These are phyloP conservation scores for Strongylocentrotus purpuratus DNA, from an alignment of 35 echinoderm and acorn worm species.

Conservation along the genomic window DNA sequence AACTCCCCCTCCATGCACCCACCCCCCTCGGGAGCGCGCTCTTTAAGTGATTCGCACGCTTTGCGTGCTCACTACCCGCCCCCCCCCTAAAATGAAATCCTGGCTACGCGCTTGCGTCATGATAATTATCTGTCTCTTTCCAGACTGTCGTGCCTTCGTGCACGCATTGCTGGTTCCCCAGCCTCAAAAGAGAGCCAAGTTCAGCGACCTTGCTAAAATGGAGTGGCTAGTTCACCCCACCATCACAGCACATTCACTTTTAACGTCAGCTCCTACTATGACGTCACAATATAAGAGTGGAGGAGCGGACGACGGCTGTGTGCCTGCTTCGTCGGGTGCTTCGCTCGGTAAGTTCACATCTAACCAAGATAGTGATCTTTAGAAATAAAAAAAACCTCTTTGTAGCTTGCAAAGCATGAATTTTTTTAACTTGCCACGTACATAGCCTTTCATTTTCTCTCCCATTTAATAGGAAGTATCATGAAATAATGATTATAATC, in stretches of 20 bases:
- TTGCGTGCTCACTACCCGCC: too few relatives aligned
- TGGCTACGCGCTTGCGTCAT: too few relatives aligned
- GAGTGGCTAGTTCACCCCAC: constrained; percentile 71
- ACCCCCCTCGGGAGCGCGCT: too few relatives aligned
- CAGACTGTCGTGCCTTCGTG: constrained; percentile 86
- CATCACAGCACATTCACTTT: not conserved
- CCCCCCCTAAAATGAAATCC: too few relatives aligned
- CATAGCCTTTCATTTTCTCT: too few relatives aligned
- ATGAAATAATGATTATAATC: too few relatives aligned
- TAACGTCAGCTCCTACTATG: not conserved
- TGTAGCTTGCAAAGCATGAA: too few relatives aligned
- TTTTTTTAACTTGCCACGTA: too few relatives aligned
- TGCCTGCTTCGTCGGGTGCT: not conserved
- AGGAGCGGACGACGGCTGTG: not conserved
- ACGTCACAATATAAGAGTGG: not conserved
- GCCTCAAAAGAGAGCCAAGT: constrained; percentile 45
- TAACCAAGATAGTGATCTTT: not conserved
- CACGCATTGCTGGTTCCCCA: constrained; percentile 74
- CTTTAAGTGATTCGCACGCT: too few relatives aligned
- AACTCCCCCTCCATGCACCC: too few relatives aligned
- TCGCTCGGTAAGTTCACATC: constrained; percentile 45
- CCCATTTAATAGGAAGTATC: too few relatives aligned
- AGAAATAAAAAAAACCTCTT: too few relatives aligned
- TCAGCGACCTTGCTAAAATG: constrained; percentile 70
- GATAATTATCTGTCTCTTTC: not conserved